Evolutionary conservation across 2,888 invertebrate species (phyloP), one percentile per base, ranked within the genome.

Genomic region (Caenorhabditis plicata): DNA sequence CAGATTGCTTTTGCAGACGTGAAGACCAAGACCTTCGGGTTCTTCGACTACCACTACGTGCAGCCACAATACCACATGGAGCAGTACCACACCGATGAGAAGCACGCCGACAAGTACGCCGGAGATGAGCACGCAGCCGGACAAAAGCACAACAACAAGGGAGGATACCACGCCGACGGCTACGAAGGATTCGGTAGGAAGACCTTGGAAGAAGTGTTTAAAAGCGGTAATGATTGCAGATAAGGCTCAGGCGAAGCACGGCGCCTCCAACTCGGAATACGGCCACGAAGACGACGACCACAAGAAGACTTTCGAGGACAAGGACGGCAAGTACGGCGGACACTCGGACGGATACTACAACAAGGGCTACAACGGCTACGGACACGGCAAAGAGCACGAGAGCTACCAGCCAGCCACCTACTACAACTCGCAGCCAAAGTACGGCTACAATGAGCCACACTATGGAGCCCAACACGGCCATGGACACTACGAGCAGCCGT

Each of bases 31-130:
- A 62, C 73, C 7, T 71, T 64, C 54, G 74, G 74, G 29, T 74
- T 73, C 68, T 74, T 74, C 58, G 73, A 74, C 57, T 73, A 73
- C 64, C 58, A 63, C 38, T 74, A 67, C 64, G 67, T 74, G 27
- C 73, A 73, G 60, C 73, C 74, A 31, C 74, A 74, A 50, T 74
- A 72, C 63, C 74, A 73, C 50, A 58, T 71, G 53, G 74, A 74
- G 57, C 64, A 74, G 50, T 74, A 69, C 64, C 73, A 72, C 55
- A 66, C 68, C 36, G 72, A 74, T 44, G 74, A 74, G 64, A 70
- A 73, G 41, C 73, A 74, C 64, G 70, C 69, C 49, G 66, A 68
- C 56, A 71, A 69, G 46, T 71, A 72, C 54, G 71, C 64, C 23
- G 64, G 54, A 35, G 73, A 72, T 50, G 67, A 58, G 39, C 73